Percentiles rank a stretch among this genome's conserved stretches.
phyloP scores from a whole-genome alignment of 2,888 invertebrate genomes.

The Tenthredo distinguenda region DNA sequence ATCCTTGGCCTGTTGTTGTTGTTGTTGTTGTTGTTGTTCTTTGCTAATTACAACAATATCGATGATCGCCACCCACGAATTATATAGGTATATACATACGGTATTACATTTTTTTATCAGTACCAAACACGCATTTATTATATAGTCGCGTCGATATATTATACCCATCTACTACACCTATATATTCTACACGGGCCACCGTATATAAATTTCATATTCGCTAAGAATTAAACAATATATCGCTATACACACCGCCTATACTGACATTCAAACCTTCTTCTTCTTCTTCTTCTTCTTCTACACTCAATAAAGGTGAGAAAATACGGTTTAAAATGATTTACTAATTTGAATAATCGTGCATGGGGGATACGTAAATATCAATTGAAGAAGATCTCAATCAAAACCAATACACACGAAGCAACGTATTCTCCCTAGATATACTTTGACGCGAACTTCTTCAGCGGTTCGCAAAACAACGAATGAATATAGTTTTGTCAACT shows the following conservation, averaged over 20 bases:
- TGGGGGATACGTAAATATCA: background rate
- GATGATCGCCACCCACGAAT: background rate
- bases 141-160: slow-evolving; percentile 1
- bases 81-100: background rate
- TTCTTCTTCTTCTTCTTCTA: background rate
- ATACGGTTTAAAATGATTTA: background rate
- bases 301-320: background rate
- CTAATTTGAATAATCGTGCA: background rate
- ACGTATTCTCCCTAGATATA: background rate
- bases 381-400: background rate
- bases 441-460: background rate
- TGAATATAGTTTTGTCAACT: background rate
- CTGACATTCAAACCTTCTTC: background rate
- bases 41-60: slow-evolving; percentile 9
- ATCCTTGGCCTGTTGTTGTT: slow-evolving; percentile 39
- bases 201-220: background rate
- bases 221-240: background rate
- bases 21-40: background rate
- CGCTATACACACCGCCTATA: background rate
- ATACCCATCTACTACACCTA: background rate
- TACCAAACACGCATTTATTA: slow-evolving; percentile 35
- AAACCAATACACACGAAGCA: background rate
- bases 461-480: slow-evolving; percentile 20
- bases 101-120: slow-evolving; percentile 7
- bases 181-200: background rate